Conservation (phyloP, 2,797 vertebrate genomes). For the Bucorvus abyssinicus region DNA sequence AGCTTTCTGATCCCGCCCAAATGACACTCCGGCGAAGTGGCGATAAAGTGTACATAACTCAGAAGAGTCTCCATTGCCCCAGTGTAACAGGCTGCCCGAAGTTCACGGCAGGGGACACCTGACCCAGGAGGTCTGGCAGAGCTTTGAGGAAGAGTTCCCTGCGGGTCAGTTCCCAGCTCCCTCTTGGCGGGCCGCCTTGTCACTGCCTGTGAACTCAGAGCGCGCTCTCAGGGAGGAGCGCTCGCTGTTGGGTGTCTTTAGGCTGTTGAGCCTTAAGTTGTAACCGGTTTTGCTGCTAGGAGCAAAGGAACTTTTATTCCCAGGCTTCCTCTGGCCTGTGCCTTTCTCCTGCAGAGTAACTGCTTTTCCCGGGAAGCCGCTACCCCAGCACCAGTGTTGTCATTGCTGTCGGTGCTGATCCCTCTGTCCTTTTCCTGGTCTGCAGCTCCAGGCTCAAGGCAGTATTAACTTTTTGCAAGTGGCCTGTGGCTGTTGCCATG, state of each 20-base stretch:
- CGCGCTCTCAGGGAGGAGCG: accelerated
- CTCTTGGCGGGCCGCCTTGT: accelerated
- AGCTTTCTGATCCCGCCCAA: not conserved
- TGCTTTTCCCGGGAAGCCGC: not conserved
- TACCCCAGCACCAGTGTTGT: no score
- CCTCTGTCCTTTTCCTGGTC: not conserved
- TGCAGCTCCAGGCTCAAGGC: not conserved
- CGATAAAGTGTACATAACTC: not conserved
- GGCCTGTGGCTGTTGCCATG: not conserved
- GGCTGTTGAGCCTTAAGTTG: not conserved
- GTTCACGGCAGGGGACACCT: not conserved
- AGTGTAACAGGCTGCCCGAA: not conserved
- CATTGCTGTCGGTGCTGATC: not conserved
- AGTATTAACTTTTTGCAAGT: accelerated
- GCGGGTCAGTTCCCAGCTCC: not conserved
- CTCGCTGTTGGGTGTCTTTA: not conserved
- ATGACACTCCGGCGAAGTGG: not conserved
- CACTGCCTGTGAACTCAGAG: not conserved
- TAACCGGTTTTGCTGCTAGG: not conserved
- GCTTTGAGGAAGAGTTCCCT: not conserved
- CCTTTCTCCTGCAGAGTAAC: not conserved
- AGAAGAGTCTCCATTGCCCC: not conserved
- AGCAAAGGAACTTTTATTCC: not conserved
- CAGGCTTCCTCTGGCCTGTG: not conserved
- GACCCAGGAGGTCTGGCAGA: not conserved